These are phyloP conservation scores for Rugalucina vietnamica DNA, from an alignment of 2,888 invertebrate species.

Conservation along the genomic window DNA sequence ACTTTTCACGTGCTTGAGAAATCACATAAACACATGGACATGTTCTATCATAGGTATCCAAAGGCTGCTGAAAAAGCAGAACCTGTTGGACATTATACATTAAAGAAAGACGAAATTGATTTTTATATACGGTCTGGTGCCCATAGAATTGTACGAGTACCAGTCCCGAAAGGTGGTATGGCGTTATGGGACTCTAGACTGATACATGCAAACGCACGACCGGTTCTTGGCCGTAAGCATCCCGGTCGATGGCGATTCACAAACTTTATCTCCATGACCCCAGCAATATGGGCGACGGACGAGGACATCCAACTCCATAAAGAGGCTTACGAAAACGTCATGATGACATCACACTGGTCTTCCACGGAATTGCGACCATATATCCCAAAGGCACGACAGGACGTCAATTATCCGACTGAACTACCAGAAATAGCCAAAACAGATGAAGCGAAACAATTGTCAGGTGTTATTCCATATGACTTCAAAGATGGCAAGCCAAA, in stretches of 20 bases:
- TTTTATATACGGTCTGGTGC: slow-evolving; percentile 69
- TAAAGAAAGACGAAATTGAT: slow-evolving; percentile 58
- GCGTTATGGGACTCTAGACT: slow-evolving; percentile 80
- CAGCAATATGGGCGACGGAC: slow-evolving; percentile 74
- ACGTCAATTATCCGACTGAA: neutral
- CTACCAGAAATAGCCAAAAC: slow-evolving; percentile 1
- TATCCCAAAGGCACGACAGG: neutral
- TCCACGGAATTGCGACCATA: slow-evolving; percentile 24
- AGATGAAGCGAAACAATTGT: neutral
- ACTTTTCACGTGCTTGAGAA: slow-evolving; percentile 69
- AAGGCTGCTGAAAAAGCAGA: neutral
- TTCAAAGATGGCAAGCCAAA: slow-evolving; percentile 13
- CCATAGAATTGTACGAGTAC: slow-evolving; percentile 58
- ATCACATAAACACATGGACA: slow-evolving; percentile 66
- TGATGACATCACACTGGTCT: slow-evolving; percentile 75
- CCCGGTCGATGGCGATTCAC: slow-evolving; percentile 75
- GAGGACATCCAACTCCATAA: slow-evolving; percentile 67
- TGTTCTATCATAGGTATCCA: slow-evolving; percentile 50
- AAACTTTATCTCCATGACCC: slow-evolving; percentile 77
- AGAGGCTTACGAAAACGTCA: slow-evolving; percentile 64
- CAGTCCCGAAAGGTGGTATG: slow-evolving; percentile 78
- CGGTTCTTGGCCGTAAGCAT: slow-evolving; percentile 57
- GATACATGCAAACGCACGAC: slow-evolving; percentile 78
- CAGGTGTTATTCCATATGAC: slow-evolving; percentile 8
- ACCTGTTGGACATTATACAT: slow-evolving; percentile 12